phyloP scores from a whole-genome alignment of 1,140 invertebrate genomes.

The Drosophila funebris region DNA sequence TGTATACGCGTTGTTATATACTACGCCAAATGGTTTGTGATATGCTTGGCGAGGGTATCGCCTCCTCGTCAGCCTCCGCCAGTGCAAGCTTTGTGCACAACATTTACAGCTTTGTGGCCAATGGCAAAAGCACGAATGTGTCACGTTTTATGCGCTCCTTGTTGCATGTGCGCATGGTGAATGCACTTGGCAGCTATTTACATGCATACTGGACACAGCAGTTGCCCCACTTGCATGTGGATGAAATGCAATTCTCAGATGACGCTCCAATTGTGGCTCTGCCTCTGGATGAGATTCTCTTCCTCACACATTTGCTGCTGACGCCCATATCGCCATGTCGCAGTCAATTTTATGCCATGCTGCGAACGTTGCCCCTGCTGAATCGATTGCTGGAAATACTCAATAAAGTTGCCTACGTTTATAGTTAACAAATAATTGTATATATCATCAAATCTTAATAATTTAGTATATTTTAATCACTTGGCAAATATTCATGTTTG shows the following conservation, averaged over 20 bases:
- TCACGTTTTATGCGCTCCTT: conserved; percentile 47
- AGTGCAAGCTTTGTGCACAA: conserved; percentile 50
- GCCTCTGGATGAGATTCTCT: conserved; percentile 46
- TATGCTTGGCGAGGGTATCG: conserved; percentile 24
- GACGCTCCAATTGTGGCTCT: neutral
- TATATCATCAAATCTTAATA: neutral
- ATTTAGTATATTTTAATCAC: conserved; percentile 22
- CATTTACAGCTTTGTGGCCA: conserved; percentile 41
- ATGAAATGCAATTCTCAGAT: conserved; percentile 38
- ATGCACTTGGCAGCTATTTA: conserved; percentile 38
- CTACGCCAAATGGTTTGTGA: conserved; percentile 66
- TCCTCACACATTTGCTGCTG: conserved; percentile 56
- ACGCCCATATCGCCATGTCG: conserved; percentile 49
- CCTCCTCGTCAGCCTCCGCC: neutral
- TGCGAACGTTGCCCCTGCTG: conserved; percentile 3
- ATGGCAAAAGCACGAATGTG: conserved; percentile 12
- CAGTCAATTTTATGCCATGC: conserved; percentile 19
- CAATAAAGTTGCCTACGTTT: conserved; percentile 69
- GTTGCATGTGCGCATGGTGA: conserved; percentile 36
- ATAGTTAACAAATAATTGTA: conserved; percentile 47
- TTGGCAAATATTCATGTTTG: conserved; percentile 57
- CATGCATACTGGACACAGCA: conserved; percentile 42
- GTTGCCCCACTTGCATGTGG: conserved; percentile 43
- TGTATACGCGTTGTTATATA: conserved; percentile 49
- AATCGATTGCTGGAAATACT: conserved; percentile 43